Conservation (phyloP, 2,113 vertebrate species). For the Petroica traversi region DNA sequence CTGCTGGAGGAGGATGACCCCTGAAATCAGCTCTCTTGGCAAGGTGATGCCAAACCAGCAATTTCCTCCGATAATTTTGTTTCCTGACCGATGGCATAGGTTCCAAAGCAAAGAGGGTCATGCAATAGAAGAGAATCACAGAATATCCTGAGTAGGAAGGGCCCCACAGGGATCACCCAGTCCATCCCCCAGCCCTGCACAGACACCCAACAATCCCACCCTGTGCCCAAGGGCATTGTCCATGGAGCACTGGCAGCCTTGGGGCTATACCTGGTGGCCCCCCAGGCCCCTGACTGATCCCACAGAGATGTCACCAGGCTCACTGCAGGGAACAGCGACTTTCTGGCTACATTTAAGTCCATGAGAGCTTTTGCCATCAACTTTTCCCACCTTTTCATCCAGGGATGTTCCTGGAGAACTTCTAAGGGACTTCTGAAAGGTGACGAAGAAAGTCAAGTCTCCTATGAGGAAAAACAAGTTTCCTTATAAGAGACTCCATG, state of each 20-base stretch:
- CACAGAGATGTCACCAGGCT: neutral
- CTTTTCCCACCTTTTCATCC: neutral
- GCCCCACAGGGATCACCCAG: neutral
- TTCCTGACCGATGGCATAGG: neutral
- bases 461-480: neutral
- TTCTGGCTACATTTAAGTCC: neutral
- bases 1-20: neutral
- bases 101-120: neutral
- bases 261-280: neutral
- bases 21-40: neutral
- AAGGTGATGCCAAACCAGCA: neutral
- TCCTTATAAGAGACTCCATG: neutral
- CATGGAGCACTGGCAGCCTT: neutral
- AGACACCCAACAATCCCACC: neutral
- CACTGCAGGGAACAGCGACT: neutral
- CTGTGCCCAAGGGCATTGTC: neutral
- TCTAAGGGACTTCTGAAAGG: neutral
- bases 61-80: neutral
- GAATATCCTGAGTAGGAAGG: neutral
- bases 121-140: neutral
- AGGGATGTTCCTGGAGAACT: neutral
- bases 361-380: neutral
- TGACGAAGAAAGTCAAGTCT: neutral
- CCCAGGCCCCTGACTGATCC: neutral
- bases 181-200: neutral